phyloP scores from a whole-genome alignment of 2,113 vertebrate species.

The Amblyopsis rosae region DNA sequence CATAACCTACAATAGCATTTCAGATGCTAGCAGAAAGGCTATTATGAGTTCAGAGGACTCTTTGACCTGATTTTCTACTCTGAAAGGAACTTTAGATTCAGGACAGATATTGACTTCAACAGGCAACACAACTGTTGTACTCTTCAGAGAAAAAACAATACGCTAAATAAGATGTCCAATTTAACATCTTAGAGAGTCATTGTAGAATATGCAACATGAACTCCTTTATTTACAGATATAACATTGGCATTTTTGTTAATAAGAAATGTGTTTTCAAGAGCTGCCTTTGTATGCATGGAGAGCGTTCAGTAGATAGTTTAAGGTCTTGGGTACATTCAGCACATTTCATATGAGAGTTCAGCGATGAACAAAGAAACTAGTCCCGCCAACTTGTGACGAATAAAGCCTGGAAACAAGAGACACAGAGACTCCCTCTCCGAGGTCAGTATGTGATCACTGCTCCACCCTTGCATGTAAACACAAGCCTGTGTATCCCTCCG shows the following conservation, averaged over 20 bases:
- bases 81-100: background rate
- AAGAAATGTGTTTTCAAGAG: too few species aligned
- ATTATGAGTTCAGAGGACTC: background rate
- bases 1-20: background rate
- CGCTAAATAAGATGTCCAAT: background rate
- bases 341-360: background rate
- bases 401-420: constrained; percentile 9
- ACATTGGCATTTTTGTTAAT: too few species aligned
- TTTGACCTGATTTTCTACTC: background rate
- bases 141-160: background rate
- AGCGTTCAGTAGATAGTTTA: too few species aligned
- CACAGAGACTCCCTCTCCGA: background rate
- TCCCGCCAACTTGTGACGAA: constrained; percentile 21
- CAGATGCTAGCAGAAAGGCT: background rate
- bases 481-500: constrained; percentile 11
- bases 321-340: too few species aligned
- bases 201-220: too few species aligned
- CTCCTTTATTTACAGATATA: too few species aligned
- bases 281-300: too few species aligned
- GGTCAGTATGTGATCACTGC: constrained; percentile 11
- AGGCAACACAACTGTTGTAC: background rate
- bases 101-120: background rate
- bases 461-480: constrained; percentile 47
- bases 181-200: too few species aligned
- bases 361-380: constrained; percentile 2